phyloP scores from a whole-genome alignment of 2,797 vertebrate genomes.

The Hemibagrus guttatus region DNA sequence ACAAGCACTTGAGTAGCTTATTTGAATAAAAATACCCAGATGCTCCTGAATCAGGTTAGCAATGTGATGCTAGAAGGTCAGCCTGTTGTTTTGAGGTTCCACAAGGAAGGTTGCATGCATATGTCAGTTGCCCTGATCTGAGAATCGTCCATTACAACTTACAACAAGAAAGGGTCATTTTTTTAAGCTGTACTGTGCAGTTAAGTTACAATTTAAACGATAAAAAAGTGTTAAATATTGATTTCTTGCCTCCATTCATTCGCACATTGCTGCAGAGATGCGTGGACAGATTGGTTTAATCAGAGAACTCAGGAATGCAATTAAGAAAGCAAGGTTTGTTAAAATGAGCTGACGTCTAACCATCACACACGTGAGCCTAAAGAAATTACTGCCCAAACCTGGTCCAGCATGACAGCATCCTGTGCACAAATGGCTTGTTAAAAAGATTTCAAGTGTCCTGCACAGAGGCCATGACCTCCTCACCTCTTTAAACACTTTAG shows the following conservation, averaged over 20 bases:
- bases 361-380: not conserved
- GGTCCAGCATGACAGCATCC: not conserved
- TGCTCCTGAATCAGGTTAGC: not conserved
- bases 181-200: not conserved
- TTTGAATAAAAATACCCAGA: not conserved
- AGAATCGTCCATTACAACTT: not conserved
- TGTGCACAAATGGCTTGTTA: not conserved
- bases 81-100: not conserved
- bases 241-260: not conserved
- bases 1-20: too few relatives aligned
- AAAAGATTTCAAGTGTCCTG: not conserved
- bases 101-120: not conserved
- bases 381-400: not conserved
- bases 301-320: not conserved
- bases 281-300: not conserved
- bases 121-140: not conserved
- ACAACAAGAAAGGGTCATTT: not conserved
- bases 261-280: not conserved
- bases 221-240: not conserved
- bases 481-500: not conserved
- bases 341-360: not conserved
- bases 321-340: not conserved
- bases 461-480: not conserved
- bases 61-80: not conserved
- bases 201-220: not conserved